Conservation (phyloP, 1,140 invertebrate species). For the Brachionus calyciflorus region DNA sequence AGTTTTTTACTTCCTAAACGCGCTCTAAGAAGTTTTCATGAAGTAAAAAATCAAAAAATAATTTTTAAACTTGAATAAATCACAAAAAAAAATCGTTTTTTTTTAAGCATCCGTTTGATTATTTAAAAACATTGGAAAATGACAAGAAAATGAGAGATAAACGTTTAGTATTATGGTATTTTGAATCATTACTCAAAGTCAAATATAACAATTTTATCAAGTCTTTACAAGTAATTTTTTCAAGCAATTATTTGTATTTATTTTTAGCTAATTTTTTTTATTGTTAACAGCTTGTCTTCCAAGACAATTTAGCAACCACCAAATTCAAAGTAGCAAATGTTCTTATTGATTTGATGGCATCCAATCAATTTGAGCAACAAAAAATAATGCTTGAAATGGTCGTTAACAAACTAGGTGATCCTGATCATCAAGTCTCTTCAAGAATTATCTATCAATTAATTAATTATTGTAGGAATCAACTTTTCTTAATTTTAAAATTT, state of each 20-base stretch:
- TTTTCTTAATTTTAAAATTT: constrained; percentile 3
- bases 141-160: constrained; percentile 61
- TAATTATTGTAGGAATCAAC: constrained; percentile 66
- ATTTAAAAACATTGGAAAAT: constrained; percentile 53
- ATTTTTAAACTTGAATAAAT: no score
- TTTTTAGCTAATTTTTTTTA: neutral
- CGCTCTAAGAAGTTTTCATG: constrained; percentile 44
- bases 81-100: constrained; percentile 30
- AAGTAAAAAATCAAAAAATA: no score
- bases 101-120: constrained; percentile 64
- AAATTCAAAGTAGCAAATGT: constrained; percentile 70
- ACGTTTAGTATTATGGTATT: constrained; percentile 67
- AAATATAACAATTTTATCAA: constrained; percentile 72
- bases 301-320: constrained; percentile 72
- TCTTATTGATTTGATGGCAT: constrained; percentile 72
- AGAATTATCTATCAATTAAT: constrained; percentile 81
- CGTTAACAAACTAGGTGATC: constrained; percentile 93
- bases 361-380: constrained; percentile 25
- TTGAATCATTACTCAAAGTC: constrained; percentile 77
- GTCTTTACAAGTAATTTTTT: constrained; percentile 63
- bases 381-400: constrained; percentile 62
- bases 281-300: constrained; percentile 61
- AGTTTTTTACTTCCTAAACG: constrained; percentile 19
- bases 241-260: neutral
- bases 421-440: constrained; percentile 77